Evolutionary conservation across 2,113 vertebrate genomes (phyloP), one percentile per base, ranked within the genome.

Genomic region (Protobothrops mucrosquamatus): DNA sequence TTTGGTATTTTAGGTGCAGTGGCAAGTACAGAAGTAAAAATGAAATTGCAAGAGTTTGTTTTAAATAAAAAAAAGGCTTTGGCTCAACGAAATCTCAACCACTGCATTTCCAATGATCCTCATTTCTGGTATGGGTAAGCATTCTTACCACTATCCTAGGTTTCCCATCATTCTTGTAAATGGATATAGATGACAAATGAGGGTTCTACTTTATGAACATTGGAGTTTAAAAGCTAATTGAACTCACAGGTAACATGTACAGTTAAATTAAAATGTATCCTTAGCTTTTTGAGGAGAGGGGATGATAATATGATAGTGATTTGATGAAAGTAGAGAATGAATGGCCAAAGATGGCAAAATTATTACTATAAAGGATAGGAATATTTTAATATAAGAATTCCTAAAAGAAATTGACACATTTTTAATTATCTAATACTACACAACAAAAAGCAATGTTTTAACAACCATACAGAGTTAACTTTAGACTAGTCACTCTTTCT

Each of bases 81-180:
- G 96, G 99, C 99, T 91, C 99, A 99, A 95, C 97, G 99, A 91
- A 99, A 96, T 96, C 98, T 99, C 92, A 99, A 99, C 98, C 99
- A 99, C 97, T 99, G 99, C 97, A 97, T 99, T 94, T 98, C 99
- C 96, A 98, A 97, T 0, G 98, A 99, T 96, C 99, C 99, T 4
- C 98, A 98, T 97, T 99, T 98, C 98, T 99, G 99, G 98, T 99
- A 99, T 14, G 99, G 99, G 99, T 99, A 97, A 99, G 99, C 99
- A 97, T 26, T 92, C 18, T 89, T 97, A 81, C 24, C 89, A 94
- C 87, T 1, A 74, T 94, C 7, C 6, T 56, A 61, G 0, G 88
- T 52, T 59, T 92, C 93, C 89, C 56, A 56, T 94, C 87, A 92
- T 88, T 52, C 26, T 81, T 64, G 14, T 43, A 43, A 6, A 85